These are phyloP conservation scores for Ariopsis seemanni DNA, from an alignment of 2,113 vertebrate species.

Conservation along the genomic window DNA sequence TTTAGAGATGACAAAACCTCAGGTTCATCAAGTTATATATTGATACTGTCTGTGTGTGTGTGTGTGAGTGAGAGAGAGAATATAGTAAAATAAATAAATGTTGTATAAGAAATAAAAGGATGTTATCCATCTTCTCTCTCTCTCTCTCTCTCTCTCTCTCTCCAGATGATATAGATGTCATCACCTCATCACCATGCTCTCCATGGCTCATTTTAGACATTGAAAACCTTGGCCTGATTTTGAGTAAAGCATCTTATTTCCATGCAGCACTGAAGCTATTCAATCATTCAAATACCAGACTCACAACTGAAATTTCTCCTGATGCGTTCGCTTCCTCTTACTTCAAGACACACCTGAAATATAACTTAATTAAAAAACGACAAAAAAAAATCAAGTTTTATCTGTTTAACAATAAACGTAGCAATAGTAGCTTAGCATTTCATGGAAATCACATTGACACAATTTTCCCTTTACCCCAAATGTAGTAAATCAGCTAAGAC, in stretches of 20 bases:
- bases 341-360: not conserved
- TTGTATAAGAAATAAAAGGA: not conserved
- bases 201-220: conserved; percentile 24
- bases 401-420: not conserved
- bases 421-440: not conserved
- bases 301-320: not conserved
- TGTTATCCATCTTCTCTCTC: conserved; percentile 62
- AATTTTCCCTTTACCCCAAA: not conserved
- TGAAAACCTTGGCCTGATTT: not conserved
- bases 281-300: not conserved
- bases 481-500: not conserved
- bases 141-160: conserved; percentile 9
- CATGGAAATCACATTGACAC: not conserved
- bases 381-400: not conserved
- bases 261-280: not conserved
- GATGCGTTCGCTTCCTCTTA: not conserved
- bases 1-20: not conserved
- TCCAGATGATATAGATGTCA: conserved; percentile 4
- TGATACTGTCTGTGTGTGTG: not conserved
- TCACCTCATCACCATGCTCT: conserved; percentile 26
- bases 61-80: not conserved
- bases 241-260: not conserved
- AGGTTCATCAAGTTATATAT: conserved; percentile 2
- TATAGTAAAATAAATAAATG: not conserved
- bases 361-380: not conserved